These are phyloP conservation scores for Nannobrachium achirus DNA, from an alignment of 2,113 vertebrate species.

Conservation along the genomic window DNA sequence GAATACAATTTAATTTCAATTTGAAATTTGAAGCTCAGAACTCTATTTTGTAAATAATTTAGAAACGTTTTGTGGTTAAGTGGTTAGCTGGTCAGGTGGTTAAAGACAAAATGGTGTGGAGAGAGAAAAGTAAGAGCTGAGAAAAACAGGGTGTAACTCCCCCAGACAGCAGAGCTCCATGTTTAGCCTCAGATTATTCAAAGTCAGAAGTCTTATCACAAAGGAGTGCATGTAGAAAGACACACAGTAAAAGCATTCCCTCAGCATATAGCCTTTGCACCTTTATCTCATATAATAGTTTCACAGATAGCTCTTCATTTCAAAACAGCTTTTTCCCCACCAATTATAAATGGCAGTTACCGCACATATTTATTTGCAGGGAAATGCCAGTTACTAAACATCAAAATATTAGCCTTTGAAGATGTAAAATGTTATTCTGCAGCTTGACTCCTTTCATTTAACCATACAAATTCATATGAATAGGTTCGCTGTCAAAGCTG, in stretches of 20 bases:
- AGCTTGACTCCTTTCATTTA: slow-evolving; percentile 45
- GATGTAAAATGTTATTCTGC: slow-evolving; percentile 55
- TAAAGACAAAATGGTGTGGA: not conserved
- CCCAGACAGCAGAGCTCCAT: slow-evolving; percentile 39
- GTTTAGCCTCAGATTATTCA: slow-evolving; percentile 68
- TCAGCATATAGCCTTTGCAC: slow-evolving; percentile 8
- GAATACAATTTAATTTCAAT: no score
- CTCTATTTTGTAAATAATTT: no score
- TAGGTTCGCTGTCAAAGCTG: slow-evolving; percentile 36
- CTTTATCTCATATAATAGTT: slow-evolving; percentile 32
- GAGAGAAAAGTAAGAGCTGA: not conserved
- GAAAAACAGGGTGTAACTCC: slow-evolving; percentile 1
- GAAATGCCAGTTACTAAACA: slow-evolving; percentile 58
- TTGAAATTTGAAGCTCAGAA: no score
- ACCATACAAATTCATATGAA: slow-evolving; percentile 54
- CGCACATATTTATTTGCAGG: slow-evolving; percentile 56
- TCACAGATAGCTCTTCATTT: slow-evolving; percentile 39
- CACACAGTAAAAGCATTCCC: slow-evolving; percentile 23
- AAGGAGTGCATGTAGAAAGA: slow-evolving; percentile 57
- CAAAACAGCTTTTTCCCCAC: slow-evolving; percentile 45
- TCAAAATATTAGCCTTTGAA: slow-evolving; percentile 48
- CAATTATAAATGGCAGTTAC: slow-evolving; percentile 33
- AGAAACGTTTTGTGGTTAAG: no score
- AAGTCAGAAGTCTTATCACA: slow-evolving; percentile 58
- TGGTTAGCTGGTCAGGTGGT: no score